Conservation (phyloP, 2,888 invertebrate genomes). For the Neoaliturus tenellus region DNA sequence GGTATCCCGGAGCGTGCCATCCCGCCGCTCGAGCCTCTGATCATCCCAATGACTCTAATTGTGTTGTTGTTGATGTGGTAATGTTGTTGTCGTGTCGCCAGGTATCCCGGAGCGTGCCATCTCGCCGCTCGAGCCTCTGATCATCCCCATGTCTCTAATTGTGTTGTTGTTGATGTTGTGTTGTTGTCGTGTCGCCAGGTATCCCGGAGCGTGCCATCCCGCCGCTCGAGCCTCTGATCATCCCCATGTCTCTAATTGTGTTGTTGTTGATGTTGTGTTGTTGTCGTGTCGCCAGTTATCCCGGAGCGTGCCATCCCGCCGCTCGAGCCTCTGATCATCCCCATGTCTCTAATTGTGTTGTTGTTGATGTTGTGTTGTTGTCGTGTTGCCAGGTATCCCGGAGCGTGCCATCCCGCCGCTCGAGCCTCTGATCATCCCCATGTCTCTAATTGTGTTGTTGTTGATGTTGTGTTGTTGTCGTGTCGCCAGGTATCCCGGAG, state of each 20-base stretch:
- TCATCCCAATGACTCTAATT: constrained; percentile 73
- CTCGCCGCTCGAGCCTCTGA: constrained; percentile 80
- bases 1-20: constrained; percentile 80
- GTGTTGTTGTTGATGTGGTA: constrained; percentile 68
- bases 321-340: constrained; percentile 79
- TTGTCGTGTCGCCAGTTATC: too few relatives aligned
- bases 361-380: too few relatives aligned
- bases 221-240: constrained; percentile 78
- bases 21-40: constrained; percentile 80
- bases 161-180: constrained; percentile 63
- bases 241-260: constrained; percentile 76
- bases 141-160: constrained; percentile 75
- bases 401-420: constrained; percentile 81
- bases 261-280: constrained; percentile 70
- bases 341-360: constrained; percentile 65
- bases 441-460: too few relatives aligned
- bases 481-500: constrained; percentile 81
- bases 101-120: constrained; percentile 82
- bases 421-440: constrained; percentile 78
- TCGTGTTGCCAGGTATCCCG: constrained; percentile 78
- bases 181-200: too few relatives aligned
- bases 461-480: not conserved
- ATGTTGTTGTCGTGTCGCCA: too few relatives aligned
- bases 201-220: constrained; percentile 82
- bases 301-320: constrained; percentile 81